phyloP scores from a whole-genome alignment of 2,113 vertebrate genomes.

The Thamnaconus septentrionalis region DNA sequence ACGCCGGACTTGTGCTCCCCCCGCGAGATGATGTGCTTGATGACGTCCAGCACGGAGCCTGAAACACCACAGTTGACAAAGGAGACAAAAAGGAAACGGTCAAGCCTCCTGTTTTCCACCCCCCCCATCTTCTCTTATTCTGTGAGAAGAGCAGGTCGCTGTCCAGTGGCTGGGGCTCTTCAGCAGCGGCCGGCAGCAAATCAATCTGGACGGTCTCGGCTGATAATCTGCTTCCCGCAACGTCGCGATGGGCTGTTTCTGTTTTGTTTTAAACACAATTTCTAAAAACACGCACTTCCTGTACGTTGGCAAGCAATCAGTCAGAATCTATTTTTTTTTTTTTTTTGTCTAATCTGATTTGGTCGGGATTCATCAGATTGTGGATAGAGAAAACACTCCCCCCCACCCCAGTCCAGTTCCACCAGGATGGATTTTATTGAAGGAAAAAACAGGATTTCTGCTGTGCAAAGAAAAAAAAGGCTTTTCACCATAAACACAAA shows the following conservation, averaged over 20 bases:
- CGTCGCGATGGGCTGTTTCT: slow-evolving; percentile 9
- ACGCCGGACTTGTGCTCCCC: slow-evolving; percentile 94
- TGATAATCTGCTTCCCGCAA: slow-evolving; percentile 12
- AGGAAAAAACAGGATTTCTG: slow-evolving; percentile 19
- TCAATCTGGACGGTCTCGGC: not conserved
- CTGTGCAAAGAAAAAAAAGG: slow-evolving; percentile 15
- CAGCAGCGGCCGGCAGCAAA: not conserved
- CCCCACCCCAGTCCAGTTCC: no score
- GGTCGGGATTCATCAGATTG: slow-evolving; percentile 47
- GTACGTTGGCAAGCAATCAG: slow-evolving; percentile 23
- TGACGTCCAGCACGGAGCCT: slow-evolving; percentile 96
- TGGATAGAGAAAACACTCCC: slow-evolving; percentile 23
- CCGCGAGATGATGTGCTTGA: slow-evolving; percentile 95
- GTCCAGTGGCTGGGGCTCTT: not conserved
- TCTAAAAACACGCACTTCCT: slow-evolving; percentile 47
- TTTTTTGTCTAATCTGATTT: slow-evolving; percentile 25
- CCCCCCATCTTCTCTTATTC: no score
- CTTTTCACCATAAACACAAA: slow-evolving; percentile 17
- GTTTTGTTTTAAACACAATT: slow-evolving; percentile 23
- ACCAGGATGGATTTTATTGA: not conserved
- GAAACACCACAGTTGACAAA: slow-evolving; percentile 18
- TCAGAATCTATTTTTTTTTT: slow-evolving; percentile 19
- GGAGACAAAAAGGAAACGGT: not conserved
- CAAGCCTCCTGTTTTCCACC: no score
- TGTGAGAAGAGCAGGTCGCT: not conserved